Conservation (phyloP, 2,113 vertebrate genomes). For the Mormyrus lacerda region DNA sequence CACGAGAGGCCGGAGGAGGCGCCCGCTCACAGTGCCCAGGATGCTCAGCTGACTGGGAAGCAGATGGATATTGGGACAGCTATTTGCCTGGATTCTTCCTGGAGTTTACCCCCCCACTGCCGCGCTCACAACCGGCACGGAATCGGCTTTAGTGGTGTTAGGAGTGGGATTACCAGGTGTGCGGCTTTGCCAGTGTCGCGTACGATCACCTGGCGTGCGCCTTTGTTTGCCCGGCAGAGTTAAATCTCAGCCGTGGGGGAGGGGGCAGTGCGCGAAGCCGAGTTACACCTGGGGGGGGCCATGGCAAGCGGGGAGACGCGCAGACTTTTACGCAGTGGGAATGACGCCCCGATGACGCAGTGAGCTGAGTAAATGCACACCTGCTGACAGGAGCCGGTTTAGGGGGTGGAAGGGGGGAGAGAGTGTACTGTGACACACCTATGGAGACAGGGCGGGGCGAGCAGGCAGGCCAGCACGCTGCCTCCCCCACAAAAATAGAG, state of each 20-base stretch:
- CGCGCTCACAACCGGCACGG: not conserved
- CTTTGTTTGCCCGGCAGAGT: not conserved
- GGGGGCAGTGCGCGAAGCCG: not conserved
- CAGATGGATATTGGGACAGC: not conserved
- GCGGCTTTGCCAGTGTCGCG: not conserved
- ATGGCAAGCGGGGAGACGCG: not conserved
- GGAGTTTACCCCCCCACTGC: not conserved
- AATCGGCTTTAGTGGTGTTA: constrained; percentile 1
- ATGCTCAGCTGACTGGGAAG: not conserved
- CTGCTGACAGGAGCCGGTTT: not conserved
- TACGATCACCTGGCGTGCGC: not conserved
- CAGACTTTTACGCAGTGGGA: not conserved
- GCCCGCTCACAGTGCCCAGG: not conserved
- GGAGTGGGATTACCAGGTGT: constrained; percentile 7
- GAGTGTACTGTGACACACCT: not conserved
- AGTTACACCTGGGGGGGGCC: not conserved
- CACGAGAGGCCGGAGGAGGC: not conserved
- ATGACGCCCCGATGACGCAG: not conserved
- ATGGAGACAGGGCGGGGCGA: not conserved
- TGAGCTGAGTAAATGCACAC: not conserved
- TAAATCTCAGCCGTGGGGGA: not conserved
- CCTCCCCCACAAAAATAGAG: not conserved
- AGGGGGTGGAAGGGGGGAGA: not conserved
- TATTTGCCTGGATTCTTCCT: not conserved
- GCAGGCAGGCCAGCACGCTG: not conserved